Conservation (phyloP, 1,140 invertebrate genomes). For the Tetragonula clypearis region DNA sequence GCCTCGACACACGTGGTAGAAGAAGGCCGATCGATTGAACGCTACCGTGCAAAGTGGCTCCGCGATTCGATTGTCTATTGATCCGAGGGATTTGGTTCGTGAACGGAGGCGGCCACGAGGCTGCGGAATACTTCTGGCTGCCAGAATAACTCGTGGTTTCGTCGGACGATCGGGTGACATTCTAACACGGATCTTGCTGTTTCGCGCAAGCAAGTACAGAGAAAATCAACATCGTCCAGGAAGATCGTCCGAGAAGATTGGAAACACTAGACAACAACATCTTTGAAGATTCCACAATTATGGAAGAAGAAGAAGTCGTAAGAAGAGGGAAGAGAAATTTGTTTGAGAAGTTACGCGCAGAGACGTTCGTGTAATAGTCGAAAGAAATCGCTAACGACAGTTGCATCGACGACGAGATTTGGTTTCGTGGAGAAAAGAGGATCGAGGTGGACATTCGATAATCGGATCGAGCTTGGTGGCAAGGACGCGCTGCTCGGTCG, state of each 20-base stretch:
- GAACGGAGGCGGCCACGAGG: too few relatives aligned
- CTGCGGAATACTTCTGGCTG: neutral
- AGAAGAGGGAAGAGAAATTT: neutral
- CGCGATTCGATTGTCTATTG: constrained; percentile 32
- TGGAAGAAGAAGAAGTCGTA: neutral
- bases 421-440: neutral
- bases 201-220: neutral
- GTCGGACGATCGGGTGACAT: neutral
- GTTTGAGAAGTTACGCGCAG: neutral
- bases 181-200: neutral
- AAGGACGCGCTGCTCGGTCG: constrained; percentile 10
- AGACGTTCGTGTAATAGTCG: neutral
- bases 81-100: constrained; percentile 11
- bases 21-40: constrained; percentile 20
- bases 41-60: neutral
- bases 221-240: neutral
- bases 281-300: neutral
- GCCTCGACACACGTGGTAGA: constrained; percentile 27
- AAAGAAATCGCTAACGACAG: neutral
- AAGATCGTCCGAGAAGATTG: neutral
- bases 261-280: neutral
- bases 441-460: constrained; percentile 34
- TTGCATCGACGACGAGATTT: neutral
- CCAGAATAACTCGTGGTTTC: neutral
- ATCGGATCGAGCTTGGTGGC: constrained; percentile 38